Base-by-base conservation (phyloP, 2,113 vertebrate species). In the Sclerurus mexicanus region DNA sequence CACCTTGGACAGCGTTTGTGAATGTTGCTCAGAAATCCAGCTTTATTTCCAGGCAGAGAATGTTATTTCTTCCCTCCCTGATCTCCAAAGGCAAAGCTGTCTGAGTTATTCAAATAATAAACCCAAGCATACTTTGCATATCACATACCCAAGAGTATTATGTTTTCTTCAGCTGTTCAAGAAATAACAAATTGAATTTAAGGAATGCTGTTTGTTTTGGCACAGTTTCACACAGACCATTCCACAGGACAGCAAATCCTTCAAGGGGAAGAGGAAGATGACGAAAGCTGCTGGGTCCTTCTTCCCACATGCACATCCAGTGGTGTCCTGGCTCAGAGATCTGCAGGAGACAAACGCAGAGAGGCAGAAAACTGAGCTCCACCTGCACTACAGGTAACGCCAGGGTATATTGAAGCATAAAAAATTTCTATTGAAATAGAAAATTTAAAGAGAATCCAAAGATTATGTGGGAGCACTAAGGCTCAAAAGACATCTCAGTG, bases 301-400 rank as follows among this genome's bases (percentile, higher is more conserved):
- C 39, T 37, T 30, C 20, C 31, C 22, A 9, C 0, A 0, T 37
- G 73, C 39, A 7, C 3, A 2, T 10, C 3, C 28, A 40, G 53
- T 1, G 8, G 9, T 6, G 56, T n/a, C 74, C 40, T 63, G 46
- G 73, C 42, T 20, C n/a, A 6, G 66, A 33, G 30, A 31, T 4
- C 27, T 20, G 46, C 44, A n/a, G 91, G 62, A 86, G 31, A 24
- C 46, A 31, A 52, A 58, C 37, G 22, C 11, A 10, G 49, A 14
- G 55, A 16, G 30, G 1, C 0, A 3, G 50, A 31, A 52, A 12
- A 69, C 55, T 52, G 59, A 92, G 83, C 50, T 53, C n/a, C 31
- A 8, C 44, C 71, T 72, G 18, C 46, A 3, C 3, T 1, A 4
- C 28, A 46, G 90, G 78, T 40, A 35, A 74, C 2, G 31, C 42